Evolutionary conservation across 2,888 invertebrate species (phyloP), one percentile per base, ranked within the genome.

Genomic region (Cheiracanthium punctorium): DNA sequence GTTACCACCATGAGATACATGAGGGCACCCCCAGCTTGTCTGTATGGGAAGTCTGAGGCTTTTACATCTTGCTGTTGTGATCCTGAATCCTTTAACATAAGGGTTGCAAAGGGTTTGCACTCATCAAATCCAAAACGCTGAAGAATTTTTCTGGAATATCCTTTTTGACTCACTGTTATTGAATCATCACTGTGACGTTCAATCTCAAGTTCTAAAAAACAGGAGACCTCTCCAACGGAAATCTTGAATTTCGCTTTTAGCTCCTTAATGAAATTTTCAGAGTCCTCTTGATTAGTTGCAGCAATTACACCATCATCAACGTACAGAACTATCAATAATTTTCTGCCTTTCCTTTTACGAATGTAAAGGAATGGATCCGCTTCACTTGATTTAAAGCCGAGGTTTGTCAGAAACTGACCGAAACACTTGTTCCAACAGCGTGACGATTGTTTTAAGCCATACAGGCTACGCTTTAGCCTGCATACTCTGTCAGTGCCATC

Each of bases 51-150:
- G 20, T 20, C 20, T n/a, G 32, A 20, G n/a, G n/a, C 37, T n/a
- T 41, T n/a, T n/a, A 20, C 30, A n/a, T 74, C 67, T 30, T 28
- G 8, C 1, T 33, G 32, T 12, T 24, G n/a, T 14, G 0, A 32
- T 37, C 29, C 72, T 24, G 72, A 30, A 7, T n/a, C 33, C 29
- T 72, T 72, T 41, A 33, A 29, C 72, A 67, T 52, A 1, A 88
- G 88, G 14, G 88, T 82, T 30, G 87, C 67, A 12, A 88, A 87
- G 14, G 80, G 72, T 28, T 87, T 87, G 52, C 79, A 77, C 14
- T 72, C 41, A 12, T 33, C 1, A 88, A 88, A 88, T 12, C 58
- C 29, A 43, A 81, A 88, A 29, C 65, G 30, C 4, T 32, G 5
- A 10, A 88, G 37, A 5, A 82, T 81, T 30, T 72, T 82, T 20